Percentiles rank a stretch among this genome's conserved stretches.
Evolutionary conservation across 2,113 vertebrate species (phyloP).

Genomic region (Empidonax alnorum): DNA sequence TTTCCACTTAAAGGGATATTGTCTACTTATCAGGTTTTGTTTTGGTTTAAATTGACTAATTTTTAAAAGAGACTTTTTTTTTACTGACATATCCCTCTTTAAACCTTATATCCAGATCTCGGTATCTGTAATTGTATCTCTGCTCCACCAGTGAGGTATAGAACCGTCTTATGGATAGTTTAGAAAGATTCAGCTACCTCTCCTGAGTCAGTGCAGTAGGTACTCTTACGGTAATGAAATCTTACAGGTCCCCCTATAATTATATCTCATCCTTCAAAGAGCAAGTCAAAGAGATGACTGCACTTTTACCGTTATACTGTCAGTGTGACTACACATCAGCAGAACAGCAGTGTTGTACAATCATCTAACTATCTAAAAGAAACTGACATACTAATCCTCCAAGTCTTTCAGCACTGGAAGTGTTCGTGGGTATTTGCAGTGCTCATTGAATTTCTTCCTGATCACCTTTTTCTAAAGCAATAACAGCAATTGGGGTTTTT

Average conservation of each 20-base stretch:
- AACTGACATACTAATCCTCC: accelerated
- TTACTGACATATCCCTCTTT: not conserved
- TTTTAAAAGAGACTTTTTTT: constrained; percentile 31
- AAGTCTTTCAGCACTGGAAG: not conserved
- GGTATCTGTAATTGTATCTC: constrained; percentile 42
- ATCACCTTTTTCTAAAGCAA: not conserved
- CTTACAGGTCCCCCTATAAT: not conserved
- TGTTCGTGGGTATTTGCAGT: not conserved
- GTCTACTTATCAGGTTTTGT: constrained; percentile 15
- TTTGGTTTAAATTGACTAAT: constrained; percentile 44
- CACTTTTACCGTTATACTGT: accelerated
- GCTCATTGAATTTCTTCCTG: not conserved
- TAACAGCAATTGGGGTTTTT: not conserved
- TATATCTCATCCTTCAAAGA: not conserved
- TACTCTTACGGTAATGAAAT: not conserved
- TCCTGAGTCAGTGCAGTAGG: not conserved
- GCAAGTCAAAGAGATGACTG: not conserved
- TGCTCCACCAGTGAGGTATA: not conserved
- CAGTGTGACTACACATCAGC: not conserved
- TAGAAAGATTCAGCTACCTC: not conserved
- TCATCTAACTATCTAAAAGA: not conserved
- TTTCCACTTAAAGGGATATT: constrained; percentile 50
- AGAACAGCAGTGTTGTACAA: not conserved
- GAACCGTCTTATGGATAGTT: not conserved
- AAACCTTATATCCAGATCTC: not conserved